Evolutionary conservation across 2,888 invertebrate genomes (phyloP).

Genomic region (Drosophila mimica): DNA sequence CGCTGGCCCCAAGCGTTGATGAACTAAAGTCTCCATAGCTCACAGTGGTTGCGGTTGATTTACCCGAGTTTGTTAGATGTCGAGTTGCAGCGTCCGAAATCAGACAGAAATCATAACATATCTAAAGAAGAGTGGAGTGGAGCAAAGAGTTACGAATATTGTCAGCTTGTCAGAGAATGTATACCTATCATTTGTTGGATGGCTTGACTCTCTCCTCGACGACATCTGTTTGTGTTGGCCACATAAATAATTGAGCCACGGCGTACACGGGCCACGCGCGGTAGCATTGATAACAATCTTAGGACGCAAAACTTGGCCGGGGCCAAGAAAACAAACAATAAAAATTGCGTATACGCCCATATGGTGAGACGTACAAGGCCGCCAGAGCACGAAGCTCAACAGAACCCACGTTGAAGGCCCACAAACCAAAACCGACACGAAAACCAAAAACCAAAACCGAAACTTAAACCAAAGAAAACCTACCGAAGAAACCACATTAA

Average conservation of each 20-base stretch:
- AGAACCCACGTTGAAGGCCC: constrained; percentile 4
- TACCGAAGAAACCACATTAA: constrained; percentile 66
- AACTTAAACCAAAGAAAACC: constrained; percentile 38
- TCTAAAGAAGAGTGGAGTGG: neutral
- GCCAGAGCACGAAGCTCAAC: constrained; percentile 17
- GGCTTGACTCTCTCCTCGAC: constrained; percentile 12
- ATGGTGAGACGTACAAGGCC: constrained; percentile 30
- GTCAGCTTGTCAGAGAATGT: constrained; percentile 8
- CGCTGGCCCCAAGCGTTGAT: constrained; percentile 50
- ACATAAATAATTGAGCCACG: constrained; percentile 55
- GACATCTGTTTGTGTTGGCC: constrained; percentile 45
- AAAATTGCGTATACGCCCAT: constrained; percentile 61
- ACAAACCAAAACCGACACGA: constrained; percentile 11
- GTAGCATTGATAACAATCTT: constrained; percentile 46
- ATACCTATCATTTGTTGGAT: neutral
- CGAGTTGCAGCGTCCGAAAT: constrained; percentile 10
- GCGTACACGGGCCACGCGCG: constrained; percentile 28
- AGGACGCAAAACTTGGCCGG: constrained; percentile 20
- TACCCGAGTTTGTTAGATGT: constrained; percentile 4
- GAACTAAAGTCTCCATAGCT: constrained; percentile 37
- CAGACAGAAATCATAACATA: neutral
- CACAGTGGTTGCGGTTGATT: constrained; percentile 30
- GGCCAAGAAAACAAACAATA: constrained; percentile 47
- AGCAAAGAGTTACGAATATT: constrained; percentile 10
- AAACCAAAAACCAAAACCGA: constrained; percentile 15